Evolutionary conservation across 2,113 vertebrate species (phyloP), one percentile per base, ranked within the genome.

Genomic region (Motacilla alba): DNA sequence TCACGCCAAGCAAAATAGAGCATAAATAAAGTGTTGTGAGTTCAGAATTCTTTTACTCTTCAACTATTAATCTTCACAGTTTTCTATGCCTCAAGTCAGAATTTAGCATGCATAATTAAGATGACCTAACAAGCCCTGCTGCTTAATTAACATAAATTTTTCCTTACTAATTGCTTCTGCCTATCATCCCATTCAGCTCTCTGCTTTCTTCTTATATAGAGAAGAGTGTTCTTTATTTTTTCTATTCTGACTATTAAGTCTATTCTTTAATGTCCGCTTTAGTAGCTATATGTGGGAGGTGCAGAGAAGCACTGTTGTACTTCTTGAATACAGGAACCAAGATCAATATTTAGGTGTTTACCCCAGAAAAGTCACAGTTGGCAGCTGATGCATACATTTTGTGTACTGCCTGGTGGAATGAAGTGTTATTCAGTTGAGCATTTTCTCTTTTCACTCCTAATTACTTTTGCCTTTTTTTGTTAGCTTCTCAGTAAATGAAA

Each of bases 121-220:
- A 96, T 98, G 98, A 98, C 97, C 98, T 98, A 98, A 98, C 98
- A 99, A 97, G 97, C 91, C 96, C 86, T 91, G 90, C 87, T 91
- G 87, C 95, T 97, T 98, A 94, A 98, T 98, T 98, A 98, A 94
- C 80, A 94, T 98, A 98, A 97, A 98, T 92, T 97, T 98, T 97
- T 98, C 86, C 74, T 96, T 97, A 96, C 97, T 99, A 98, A 99
- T 98, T 98, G 96, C 97, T 97, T 98, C 97, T 98, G 91, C 86
- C 96, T 97, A 96, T 96, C 96, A 96, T 95, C 96, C 86, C 93
- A 97, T 98, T 97, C 96, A 96, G 97, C 93, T 97, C 93, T 97
- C 90, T 93, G n/a, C 89, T 98, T 98, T 98, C 90, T 98, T 98
- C 91, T 97, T 96, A 96, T 41, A 46, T 50, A 87, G 94, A 97